Evolutionary conservation across 2,888 invertebrate species (phyloP), one percentile per base, ranked within the genome.

Genomic region (Halictus quadricinctus): DNA sequence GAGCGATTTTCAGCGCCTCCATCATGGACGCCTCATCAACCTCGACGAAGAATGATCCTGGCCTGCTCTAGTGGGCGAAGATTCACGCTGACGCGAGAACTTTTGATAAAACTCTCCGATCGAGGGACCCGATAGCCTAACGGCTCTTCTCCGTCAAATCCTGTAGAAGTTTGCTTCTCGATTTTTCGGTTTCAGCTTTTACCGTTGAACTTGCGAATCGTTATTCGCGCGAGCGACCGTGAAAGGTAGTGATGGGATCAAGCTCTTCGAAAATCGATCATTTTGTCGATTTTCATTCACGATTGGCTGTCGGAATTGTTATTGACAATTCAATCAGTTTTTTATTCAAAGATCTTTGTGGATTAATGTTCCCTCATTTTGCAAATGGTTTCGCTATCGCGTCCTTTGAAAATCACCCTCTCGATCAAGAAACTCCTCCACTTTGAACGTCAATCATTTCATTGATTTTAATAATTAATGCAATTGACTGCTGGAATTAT

Each of bases 41-140:
- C 50, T 29, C 41, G 18, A n/a, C 15, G 29, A 46, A 46, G 29
- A 29, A 5, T 29, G 18, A 8, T 43, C 7, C 8, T 18, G 5
- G 7, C 43, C 8, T 18, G 8, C 21, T 54, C 21, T 60, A 13
- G 25, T 1, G 25, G 21, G 21, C n/a, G 18, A 29, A 46, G 13
- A 29, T 64, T 64, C 21, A 10, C 36, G 69, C 18, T 12, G 48
- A 69, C 13, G 13, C 13, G 25, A 25, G 58, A 60, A 21, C 46
- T 79, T 29, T 72, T 60, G 41, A 25, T 72, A 36, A 48, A 60
- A 60, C 21, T 25, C n/a, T 25, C 46, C 69, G 69, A 41, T n/a
- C 21, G 21, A 18, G 4, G 29, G 18, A 46, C 21, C 72, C 43
- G 25, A 46, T n/a, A 7, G 21, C 41, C 13, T 21, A 25, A 41